Base-by-base conservation (phyloP, 1,140 invertebrate species). In the Lycorma delicatula region DNA sequence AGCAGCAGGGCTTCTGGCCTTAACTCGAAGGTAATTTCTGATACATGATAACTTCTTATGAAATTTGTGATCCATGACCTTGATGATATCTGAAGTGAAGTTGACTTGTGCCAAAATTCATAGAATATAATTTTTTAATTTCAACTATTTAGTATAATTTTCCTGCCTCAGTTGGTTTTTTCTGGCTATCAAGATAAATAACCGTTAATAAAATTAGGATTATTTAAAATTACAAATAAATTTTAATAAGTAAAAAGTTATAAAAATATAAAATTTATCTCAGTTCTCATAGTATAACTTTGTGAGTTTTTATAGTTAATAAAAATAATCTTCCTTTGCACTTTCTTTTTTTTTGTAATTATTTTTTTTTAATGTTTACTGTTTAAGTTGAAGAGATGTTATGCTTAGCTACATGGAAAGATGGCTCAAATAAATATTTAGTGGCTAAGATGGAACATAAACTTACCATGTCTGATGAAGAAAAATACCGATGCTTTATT, bases 361-460 rank as follows among this genome's bases (percentile, higher is more conserved):
- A 28, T 16, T 9, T 36, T 9, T 12, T 23, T 38, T 20, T 54
- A 3, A 20, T 47, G 38, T 50, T 22, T 48, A 12, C 28, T 52
- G 62, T 66, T 79, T 36, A 74, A 91, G 89, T 84, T 54, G 86
- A 91, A 69, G 87, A 90, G 72, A 72, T 91, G 27, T 80, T 85
- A 66, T 93, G 89, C 66, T 71, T 91, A 38, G 89, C 86, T 1
- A 82, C 81, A 12, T 93, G 89, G 89, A 89, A 86, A 70, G 89
- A 92, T 68, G 87, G 89, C 29, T 88, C 85, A 52, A 81, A 83
- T 5, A 76, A 83, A 58, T 92, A 91, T 70, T 75, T 92, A 29
- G 85, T 92, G 34, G 88, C 86, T 0, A 79, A 79, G 71, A 66
- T 81, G 64, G 70, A 72, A 57, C 70, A 78, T 65, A 68, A 69